Evolutionary conservation across 1,140 invertebrate species (phyloP).

Genomic region (Akabosia matsudoensis): DNA sequence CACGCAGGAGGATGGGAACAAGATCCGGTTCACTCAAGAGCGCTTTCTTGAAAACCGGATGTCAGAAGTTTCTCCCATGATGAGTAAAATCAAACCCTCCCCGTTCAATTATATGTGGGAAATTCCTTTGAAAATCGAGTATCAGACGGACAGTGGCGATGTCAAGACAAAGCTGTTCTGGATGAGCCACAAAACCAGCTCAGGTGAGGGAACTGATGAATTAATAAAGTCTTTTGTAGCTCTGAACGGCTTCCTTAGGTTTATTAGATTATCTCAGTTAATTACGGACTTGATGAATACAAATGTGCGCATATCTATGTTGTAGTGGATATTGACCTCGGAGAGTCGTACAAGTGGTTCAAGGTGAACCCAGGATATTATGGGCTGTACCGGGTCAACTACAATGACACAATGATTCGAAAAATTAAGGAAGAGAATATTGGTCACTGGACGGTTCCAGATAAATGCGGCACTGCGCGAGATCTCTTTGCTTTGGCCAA

Average conservation of each 20-base stretch:
- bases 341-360: conserved; percentile 59
- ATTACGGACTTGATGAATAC: background rate
- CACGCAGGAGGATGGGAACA: conserved; percentile 51
- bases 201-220: background rate
- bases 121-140: conserved; percentile 36
- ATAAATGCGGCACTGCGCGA: conserved; percentile 41
- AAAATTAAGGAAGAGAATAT: conserved; percentile 19
- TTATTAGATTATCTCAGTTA: background rate
- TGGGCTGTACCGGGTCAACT: conserved; percentile 86
- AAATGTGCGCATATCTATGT: background rate
- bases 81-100: background rate
- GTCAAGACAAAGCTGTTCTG: background rate
- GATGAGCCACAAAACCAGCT: conserved; percentile 4
- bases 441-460: conserved; percentile 28
- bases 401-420: conserved; percentile 51
- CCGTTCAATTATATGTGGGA: conserved; percentile 41
- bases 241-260: too few species aligned
- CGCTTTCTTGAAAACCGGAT: conserved; percentile 69
- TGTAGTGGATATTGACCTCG: background rate
- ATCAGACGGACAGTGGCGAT: background rate
- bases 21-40: conserved; percentile 65
- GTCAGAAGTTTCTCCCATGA: background rate
- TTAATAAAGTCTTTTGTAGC: too few species aligned
- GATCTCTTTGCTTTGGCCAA: conserved; percentile 42
- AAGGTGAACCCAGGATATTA: conserved; percentile 83